Conservation (phyloP, 2,888 invertebrate genomes). For the Athrips mouffetella region DNA sequence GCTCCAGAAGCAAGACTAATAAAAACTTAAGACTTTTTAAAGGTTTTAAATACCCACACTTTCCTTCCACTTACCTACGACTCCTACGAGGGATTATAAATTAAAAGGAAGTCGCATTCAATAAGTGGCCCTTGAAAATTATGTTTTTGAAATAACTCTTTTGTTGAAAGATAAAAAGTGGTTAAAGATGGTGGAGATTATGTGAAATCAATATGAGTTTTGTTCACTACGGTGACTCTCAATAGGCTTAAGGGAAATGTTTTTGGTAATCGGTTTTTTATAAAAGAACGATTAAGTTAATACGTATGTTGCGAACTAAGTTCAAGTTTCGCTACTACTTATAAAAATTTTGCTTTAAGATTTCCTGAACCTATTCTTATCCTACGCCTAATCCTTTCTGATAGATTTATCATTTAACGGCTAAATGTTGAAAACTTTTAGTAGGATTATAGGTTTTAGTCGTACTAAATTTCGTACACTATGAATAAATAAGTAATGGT, state of each 20-base stretch:
- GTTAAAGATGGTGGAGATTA: constrained; percentile 32
- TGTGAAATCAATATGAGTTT: constrained; percentile 33
- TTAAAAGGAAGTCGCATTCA: constrained; percentile 23
- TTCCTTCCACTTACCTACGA: constrained; percentile 14
- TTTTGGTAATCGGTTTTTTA: constrained; percentile 53
- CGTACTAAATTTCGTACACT: too few relatives aligned
- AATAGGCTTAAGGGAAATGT: constrained; percentile 48
- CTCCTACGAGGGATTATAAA: constrained; percentile 18
- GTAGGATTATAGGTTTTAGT: too few relatives aligned
- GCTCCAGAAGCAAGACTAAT: background rate
- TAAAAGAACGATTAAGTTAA: constrained; percentile 12
- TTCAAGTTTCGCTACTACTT: too few relatives aligned
- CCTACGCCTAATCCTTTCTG: background rate
- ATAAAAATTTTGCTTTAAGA: too few relatives aligned
- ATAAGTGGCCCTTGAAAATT: constrained; percentile 23
- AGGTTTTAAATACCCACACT: constrained; percentile 19
- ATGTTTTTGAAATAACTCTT: constrained; percentile 23
- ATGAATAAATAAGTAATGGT: too few relatives aligned
- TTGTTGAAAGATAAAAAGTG: constrained; percentile 22
- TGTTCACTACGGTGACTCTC: constrained; percentile 50
- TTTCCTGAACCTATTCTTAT: background rate
- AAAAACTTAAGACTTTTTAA: constrained; percentile 2
- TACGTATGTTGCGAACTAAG: constrained; percentile 7
- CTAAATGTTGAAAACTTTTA: too few relatives aligned
- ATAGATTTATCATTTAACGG: too few relatives aligned